Percentiles rank a stretch among this genome's conserved stretches.
Evolutionary conservation across 2,797 vertebrate species (phyloP).

Genomic region (Fundulus diaphanus): DNA sequence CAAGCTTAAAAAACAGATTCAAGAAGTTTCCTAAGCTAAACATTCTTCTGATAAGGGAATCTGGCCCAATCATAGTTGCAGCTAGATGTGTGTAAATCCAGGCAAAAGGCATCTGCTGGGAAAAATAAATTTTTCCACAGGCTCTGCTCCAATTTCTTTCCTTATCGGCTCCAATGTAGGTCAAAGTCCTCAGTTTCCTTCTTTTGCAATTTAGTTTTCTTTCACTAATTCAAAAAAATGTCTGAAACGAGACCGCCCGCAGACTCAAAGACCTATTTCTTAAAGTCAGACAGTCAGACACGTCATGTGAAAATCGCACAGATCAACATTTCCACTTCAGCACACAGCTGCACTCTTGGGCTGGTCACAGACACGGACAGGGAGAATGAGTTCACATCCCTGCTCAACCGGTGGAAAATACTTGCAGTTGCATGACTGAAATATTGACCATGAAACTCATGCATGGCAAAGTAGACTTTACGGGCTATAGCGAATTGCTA

Average conservation of each 20-base stretch:
- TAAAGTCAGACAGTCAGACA: conserved; percentile 49
- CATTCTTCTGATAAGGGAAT: conserved; percentile 53
- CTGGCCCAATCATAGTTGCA: conserved; percentile 49
- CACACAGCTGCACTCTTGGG: conserved; percentile 64
- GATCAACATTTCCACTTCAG: conserved; percentile 66
- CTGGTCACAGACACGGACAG: conserved; percentile 35
- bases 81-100: conserved; percentile 45
- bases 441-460: conserved; percentile 53
- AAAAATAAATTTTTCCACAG: conserved; percentile 69
- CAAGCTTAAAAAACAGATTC: conserved; percentile 31
- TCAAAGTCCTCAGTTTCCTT: conserved; percentile 63
- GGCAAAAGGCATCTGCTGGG: conserved; percentile 43
- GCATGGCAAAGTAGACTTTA: conserved; percentile 47
- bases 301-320: conserved; percentile 58
- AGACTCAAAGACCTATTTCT: conserved; percentile 58
- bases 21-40: conserved; percentile 31
- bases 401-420: conserved; percentile 57
- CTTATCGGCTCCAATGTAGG: conserved; percentile 70
- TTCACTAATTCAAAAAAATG: conserved; percentile 51
- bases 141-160: conserved; percentile 50
- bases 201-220: conserved; percentile 60
- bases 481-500: conserved; percentile 34
- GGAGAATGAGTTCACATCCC: conserved; percentile 51
- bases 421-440: conserved; percentile 58
- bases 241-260: conserved; percentile 57